Percentiles rank a stretch among this genome's conserved stretches.
phyloP scores from a whole-genome alignment of 2,797 vertebrate genomes.

The Sebastes iracundus region DNA sequence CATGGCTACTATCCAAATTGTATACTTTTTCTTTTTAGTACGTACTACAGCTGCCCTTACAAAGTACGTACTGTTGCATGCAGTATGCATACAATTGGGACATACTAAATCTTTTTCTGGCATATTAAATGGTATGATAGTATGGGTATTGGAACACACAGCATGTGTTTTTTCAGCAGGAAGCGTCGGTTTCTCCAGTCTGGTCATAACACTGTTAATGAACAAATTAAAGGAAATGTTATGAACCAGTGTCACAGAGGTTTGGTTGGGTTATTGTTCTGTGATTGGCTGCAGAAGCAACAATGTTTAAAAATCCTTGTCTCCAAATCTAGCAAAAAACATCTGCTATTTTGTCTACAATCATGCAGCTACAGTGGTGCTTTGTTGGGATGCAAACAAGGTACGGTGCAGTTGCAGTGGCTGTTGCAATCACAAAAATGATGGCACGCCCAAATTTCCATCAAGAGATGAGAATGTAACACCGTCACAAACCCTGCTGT shows the following conservation, averaged over 20 bases:
- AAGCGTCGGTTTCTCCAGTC: neutral
- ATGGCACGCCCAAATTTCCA: neutral
- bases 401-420: neutral
- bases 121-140: no score
- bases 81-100: no score
- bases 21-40: no score
- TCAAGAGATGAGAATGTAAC: neutral
- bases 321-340: neutral
- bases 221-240: neutral
- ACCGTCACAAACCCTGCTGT: neutral
- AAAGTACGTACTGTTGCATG: no score
- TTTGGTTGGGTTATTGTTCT: neutral
- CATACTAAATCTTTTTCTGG: no score
- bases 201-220: neutral
- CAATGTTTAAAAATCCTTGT: neutral
- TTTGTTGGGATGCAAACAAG: neutral
- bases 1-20: no score
- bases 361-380: neutral
- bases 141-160: no score
- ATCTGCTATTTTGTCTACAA: neutral
- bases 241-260: neutral
- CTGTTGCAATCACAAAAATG: neutral
- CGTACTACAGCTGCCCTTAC: no score
- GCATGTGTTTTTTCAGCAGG: neutral
- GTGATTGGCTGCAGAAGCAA: neutral